These are phyloP conservation scores for Carabus problematicus DNA, from an alignment of 2,888 invertebrate genomes.

Conservation along the genomic window DNA sequence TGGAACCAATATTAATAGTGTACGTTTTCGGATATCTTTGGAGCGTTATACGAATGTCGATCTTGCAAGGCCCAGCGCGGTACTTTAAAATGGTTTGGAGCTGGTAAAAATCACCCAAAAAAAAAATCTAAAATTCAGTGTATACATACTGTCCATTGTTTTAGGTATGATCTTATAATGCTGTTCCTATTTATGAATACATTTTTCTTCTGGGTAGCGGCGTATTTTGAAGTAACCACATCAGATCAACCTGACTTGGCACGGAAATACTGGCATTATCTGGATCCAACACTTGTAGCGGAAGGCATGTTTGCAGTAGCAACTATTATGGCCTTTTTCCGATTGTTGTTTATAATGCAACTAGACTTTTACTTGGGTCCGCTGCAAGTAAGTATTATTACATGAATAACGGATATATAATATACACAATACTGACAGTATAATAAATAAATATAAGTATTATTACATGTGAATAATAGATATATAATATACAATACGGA, in stretches of 20 bases:
- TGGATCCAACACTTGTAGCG: slow-evolving; percentile 69
- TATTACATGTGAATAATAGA: too few relatives aligned
- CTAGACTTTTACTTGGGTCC: slow-evolving; percentile 71
- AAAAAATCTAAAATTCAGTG: too few relatives aligned
- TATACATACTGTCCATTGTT: not conserved
- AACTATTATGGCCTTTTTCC: slow-evolving; percentile 71
- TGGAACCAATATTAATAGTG: slow-evolving; percentile 56
- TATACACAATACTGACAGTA: not conserved
- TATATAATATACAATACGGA: too few relatives aligned
- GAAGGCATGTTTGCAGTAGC: slow-evolving; percentile 73
- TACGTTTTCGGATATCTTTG: slow-evolving; percentile 66
- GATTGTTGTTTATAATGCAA: slow-evolving; percentile 69
- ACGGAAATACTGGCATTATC: slow-evolving; percentile 70
- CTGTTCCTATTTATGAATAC: slow-evolving; percentile 66
- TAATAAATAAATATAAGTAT: not conserved
- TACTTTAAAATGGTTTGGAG: slow-evolving; percentile 69
- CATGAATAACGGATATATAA: too few relatives aligned
- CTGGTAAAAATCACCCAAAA: slow-evolving; percentile 55
- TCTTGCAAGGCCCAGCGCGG: slow-evolving; percentile 64
- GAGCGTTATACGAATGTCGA: slow-evolving; percentile 65
- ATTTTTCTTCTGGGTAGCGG: slow-evolving; percentile 69
- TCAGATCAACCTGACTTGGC: slow-evolving; percentile 62
- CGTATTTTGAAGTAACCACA: slow-evolving; percentile 62
- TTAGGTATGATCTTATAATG: slow-evolving; percentile 63
- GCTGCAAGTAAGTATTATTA: slow-evolving; percentile 51